A percentile compares a stretch with the other conserved stretches of the same genome.
Conservation (phyloP, 1,140 invertebrate genomes). For the Zaprionus kolodkinae region DNA sequence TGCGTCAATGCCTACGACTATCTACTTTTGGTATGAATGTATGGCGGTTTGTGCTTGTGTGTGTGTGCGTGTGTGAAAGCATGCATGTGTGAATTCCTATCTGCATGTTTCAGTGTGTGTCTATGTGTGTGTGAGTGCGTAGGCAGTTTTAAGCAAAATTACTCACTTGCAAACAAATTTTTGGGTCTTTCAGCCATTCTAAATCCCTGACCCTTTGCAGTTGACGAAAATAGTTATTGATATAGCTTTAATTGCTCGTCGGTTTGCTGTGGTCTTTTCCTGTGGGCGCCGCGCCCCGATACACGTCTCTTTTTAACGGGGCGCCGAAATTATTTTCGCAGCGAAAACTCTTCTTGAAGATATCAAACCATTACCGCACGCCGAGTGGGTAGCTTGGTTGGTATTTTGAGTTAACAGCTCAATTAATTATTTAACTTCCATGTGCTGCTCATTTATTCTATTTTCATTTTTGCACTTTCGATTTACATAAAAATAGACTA, state of each 20-base stretch:
- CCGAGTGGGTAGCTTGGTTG: constrained; percentile 10
- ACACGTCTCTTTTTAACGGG: constrained; percentile 50
- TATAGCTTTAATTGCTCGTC: constrained; percentile 42
- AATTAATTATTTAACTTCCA: constrained; percentile 45
- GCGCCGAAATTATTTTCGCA: constrained; percentile 59
- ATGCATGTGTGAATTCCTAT: constrained; percentile 11
- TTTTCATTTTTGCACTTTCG: constrained; percentile 54
- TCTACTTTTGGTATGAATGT: constrained; percentile 11
- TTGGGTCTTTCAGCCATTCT: constrained; percentile 80
- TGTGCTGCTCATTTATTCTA: constrained; percentile 56
- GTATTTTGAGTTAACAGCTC: constrained; percentile 36
- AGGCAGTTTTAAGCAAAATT: constrained; percentile 39
- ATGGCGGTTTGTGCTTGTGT: not conserved
- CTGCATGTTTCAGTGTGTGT: constrained; percentile 5
- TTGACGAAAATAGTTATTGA: constrained; percentile 42
- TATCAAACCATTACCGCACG: constrained; percentile 37
- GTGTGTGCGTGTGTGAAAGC: constrained; percentile 17
- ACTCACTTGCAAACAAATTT: constrained; percentile 82
- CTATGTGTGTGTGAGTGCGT: constrained; percentile 47
- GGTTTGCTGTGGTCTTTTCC: constrained; percentile 53
- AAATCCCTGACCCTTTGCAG: not conserved
- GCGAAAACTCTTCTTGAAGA: constrained; percentile 26
- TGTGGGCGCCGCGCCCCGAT: constrained; percentile 69
- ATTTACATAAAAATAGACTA: constrained; percentile 73
- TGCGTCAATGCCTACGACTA: constrained; percentile 55